Conservation (phyloP, 2,113 vertebrate species). For the Macrotus californicus region DNA sequence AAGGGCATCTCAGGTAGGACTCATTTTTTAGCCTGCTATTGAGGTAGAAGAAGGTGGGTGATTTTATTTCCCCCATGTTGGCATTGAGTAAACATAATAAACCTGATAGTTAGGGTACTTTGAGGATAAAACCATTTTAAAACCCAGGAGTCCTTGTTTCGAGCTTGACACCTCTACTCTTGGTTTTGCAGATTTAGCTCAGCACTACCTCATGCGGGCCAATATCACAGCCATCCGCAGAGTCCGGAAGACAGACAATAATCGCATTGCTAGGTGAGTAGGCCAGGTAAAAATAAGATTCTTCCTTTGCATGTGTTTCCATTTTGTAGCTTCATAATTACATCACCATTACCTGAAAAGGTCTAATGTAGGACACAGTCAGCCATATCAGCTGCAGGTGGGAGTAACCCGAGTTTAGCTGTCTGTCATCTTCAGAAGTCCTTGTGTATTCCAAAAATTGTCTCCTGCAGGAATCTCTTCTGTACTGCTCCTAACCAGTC, state of each 20-base stretch:
- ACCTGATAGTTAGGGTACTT: neutral
- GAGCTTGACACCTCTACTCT: neutral
- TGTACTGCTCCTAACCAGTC: neutral
- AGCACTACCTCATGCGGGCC: constrained; percentile 96
- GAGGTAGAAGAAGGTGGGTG: neutral
- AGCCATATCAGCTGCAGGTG: neutral
- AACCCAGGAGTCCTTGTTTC: neutral
- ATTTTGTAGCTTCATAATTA: neutral
- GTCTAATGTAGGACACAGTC: neutral
- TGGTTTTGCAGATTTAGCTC: constrained; percentile 89
- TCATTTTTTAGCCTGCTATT: neutral
- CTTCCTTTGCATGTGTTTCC: neutral
- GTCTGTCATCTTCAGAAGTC: neutral
- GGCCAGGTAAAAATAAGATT: neutral
- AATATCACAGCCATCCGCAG: constrained; percentile 95
- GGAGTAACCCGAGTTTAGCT: neutral
- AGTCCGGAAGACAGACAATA: constrained; percentile 96
- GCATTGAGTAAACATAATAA: neutral
- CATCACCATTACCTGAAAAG: neutral
- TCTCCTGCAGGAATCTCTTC: neutral
- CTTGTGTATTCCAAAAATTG: neutral
- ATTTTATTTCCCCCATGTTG: too few species aligned
- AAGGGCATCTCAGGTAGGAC: constrained; percentile 93
- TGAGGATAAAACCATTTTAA: neutral
- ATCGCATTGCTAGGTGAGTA: constrained; percentile 91